These are phyloP conservation scores for Tineola bisselliella DNA, from an alignment of 2,888 invertebrate genomes.

Conservation along the genomic window DNA sequence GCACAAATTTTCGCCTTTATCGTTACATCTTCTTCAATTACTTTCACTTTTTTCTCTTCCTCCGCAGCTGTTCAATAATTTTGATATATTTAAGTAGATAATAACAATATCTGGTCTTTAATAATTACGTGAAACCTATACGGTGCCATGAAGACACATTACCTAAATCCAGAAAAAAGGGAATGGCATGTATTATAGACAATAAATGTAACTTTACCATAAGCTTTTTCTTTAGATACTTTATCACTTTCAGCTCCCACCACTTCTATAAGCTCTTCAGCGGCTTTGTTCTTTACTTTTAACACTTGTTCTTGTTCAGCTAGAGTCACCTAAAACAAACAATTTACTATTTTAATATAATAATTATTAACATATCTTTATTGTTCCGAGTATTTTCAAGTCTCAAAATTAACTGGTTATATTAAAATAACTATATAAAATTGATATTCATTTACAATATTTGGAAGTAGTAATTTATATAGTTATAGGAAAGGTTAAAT, in stretches of 20 bases:
- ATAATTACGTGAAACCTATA: no score
- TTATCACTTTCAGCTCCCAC: slow-evolving; percentile 91
- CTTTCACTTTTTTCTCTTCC: slow-evolving; percentile 90
- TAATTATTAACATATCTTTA: no score
- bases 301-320: slow-evolving; percentile 83
- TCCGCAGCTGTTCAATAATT: slow-evolving; percentile 66
- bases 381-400: no score
- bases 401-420: no score
- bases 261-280: slow-evolving; percentile 86
- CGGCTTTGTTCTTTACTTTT: slow-evolving; percentile 88
- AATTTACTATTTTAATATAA: slow-evolving; percentile 1
- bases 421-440: no score
- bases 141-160: no score
- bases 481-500: no score
- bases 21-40: slow-evolving; percentile 88
- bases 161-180: slow-evolving; percentile 16
- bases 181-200: no score
- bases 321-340: slow-evolving; percentile 48
- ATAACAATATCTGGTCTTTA: no score
- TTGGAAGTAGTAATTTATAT: no score
- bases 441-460: no score
- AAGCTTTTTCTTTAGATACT: slow-evolving; percentile 86
- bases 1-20: slow-evolving; percentile 87
- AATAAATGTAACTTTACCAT: slow-evolving; percentile 47
- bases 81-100: no score